These are phyloP conservation scores for Nysson spinosus DNA, from an alignment of 2,888 invertebrate species.

Conservation along the genomic window DNA sequence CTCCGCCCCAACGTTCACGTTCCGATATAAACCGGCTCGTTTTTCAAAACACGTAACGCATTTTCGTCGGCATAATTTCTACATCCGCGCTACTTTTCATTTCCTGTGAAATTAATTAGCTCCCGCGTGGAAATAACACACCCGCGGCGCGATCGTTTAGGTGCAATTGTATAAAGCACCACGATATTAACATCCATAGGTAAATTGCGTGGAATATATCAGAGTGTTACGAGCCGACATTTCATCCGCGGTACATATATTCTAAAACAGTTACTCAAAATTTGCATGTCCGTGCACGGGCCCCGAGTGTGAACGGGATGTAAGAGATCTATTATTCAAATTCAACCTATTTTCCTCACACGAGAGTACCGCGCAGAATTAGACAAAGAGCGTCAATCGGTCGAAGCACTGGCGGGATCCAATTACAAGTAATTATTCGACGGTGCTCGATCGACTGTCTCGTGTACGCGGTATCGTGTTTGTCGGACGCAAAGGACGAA, in stretches of 20 bases:
- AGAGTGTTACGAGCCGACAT: conserved; percentile 28
- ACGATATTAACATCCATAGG: conserved; percentile 33
- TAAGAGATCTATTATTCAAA: conserved; percentile 50
- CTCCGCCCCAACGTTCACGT: too few relatives aligned
- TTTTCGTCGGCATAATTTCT: too few relatives aligned
- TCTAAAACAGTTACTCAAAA: conserved; percentile 51
- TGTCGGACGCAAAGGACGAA: too few relatives aligned
- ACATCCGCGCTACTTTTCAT: too few relatives aligned
- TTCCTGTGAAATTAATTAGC: too few relatives aligned
- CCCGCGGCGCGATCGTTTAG: conserved; percentile 18
- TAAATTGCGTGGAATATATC: not conserved
- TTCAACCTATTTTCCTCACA: conserved; percentile 45
- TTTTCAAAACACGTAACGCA: too few relatives aligned
- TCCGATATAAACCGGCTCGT: too few relatives aligned
- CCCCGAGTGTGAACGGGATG: conserved; percentile 44
- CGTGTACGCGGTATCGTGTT: not conserved
- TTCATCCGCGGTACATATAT: conserved; percentile 27
- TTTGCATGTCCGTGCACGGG: conserved; percentile 49
- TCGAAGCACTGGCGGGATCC: conserved; percentile 17
- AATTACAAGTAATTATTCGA: conserved; percentile 23
- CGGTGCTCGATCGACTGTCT: not conserved
- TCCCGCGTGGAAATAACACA: too few relatives aligned
- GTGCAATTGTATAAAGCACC: conserved; percentile 23
- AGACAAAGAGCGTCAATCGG: conserved; percentile 34
- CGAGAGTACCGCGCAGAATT: conserved; percentile 34